phyloP scores from a whole-genome alignment of 2,797 vertebrate genomes.

The Allobates femoralis region DNA sequence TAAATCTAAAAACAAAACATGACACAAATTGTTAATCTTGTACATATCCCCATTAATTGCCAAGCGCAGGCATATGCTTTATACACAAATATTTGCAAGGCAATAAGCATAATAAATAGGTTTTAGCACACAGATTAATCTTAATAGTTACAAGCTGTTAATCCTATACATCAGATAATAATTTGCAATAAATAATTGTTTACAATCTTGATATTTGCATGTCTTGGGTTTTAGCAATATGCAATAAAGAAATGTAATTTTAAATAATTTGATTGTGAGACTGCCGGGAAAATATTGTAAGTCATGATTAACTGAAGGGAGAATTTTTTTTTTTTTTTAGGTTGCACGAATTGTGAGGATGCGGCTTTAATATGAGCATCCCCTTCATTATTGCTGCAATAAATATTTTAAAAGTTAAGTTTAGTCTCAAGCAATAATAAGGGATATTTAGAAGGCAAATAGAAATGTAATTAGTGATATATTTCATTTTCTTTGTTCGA shows the following conservation, averaged over 20 bases:
- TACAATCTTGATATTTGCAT: constrained; percentile 91
- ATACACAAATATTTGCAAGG: constrained; percentile 91
- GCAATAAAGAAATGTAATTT: constrained; percentile 88
- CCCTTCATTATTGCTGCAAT: constrained; percentile 76
- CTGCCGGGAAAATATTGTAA: constrained; percentile 81
- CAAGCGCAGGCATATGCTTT: constrained; percentile 95
- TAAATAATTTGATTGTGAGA: constrained; percentile 87
- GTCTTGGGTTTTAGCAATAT: constrained; percentile 86
- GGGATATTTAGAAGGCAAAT: constrained; percentile 72
- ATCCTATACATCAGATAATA: constrained; percentile 99
- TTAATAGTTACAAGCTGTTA: constrained; percentile 96
- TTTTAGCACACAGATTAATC: constrained; percentile 90
- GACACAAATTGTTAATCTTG: constrained; percentile 96
- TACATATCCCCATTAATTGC: constrained; percentile 94
- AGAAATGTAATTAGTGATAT: constrained; percentile 72
- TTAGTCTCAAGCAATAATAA: constrained; percentile 72
- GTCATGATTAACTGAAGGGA: constrained; percentile 82
- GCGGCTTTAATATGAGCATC: constrained; percentile 75
- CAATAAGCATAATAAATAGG: constrained; percentile 99
- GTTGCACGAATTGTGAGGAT: constrained; percentile 74
- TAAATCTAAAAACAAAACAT: constrained; percentile 98
- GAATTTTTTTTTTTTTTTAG: too few species aligned
- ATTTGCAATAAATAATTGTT: constrained; percentile 99
- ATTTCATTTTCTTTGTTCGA: constrained; percentile 65
- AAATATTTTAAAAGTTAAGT: constrained; percentile 80